Evolutionary conservation across 2,888 invertebrate species (phyloP), one percentile per base, ranked within the genome.

Genomic region (Tetranychus truncatus): DNA sequence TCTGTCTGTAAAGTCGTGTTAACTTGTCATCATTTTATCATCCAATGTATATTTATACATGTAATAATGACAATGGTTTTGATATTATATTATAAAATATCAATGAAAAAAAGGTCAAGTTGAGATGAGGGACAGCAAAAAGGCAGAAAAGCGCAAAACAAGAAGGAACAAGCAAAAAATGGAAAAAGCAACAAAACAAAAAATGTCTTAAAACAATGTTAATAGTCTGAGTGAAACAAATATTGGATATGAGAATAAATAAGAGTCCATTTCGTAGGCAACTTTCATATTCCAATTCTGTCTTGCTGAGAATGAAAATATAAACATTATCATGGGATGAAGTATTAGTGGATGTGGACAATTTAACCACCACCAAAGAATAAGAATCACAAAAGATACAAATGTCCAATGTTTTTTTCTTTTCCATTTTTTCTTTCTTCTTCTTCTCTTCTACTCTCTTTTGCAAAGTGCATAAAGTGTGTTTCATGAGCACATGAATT

Each of bases 21-120:
- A 55, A 55, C 55, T 55, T 55, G 55, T 55, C 55, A 55, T 55
- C 55, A 55, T 55, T 55, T 55, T 55, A 55, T 55, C 55, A 55
- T 55, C 55, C 9, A 15, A 15, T 55, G 15, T 55, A 15, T 55
- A 55, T 55, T 9, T 55, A 15, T 55, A 55, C 11, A 55, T 55
- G 15, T 15, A 55, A 55, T 55, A 55, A 55, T 55, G 55, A 55
- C 55, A 55, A 55, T 55, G 55, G 55, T 55, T 34, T 34, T 34
- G 34, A 34, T 34, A 34, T 34, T 34, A 34, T 34, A 34, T 34
- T 34, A 34, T 34, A 34, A 34, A 34, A 34, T 34, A 34, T 34
- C 34, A 34, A 34, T 34, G 34, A 34, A 4, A 34, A 4, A 34
- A 34, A 34, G 34, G 34, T 34, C 34, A 34, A 34, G 34, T 34